Evolutionary conservation across 2,888 invertebrate species (phyloP), one percentile per base, ranked within the genome.

Genomic region (Chloromyia formosa): DNA sequence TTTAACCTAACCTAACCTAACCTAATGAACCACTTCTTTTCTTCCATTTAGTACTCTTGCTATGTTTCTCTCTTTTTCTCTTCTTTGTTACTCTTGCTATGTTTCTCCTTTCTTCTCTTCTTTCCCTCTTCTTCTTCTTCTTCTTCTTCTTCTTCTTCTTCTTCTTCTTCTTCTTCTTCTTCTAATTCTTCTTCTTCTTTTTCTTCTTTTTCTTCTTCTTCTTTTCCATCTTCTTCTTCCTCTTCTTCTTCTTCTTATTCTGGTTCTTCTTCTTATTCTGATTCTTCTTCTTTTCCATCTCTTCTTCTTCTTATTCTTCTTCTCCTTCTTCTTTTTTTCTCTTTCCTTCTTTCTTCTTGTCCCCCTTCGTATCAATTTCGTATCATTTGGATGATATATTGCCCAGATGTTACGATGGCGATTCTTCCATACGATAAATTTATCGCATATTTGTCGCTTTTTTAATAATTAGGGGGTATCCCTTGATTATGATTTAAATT

Each of bases 251-350:
- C 23, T 12, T 22, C 22, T 22, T 23, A 20, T 22, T 20, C 22
- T 7, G 10, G 4, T 22, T 22, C 22, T 22, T 60, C 22, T 22
- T 60, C 12, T 22, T 14, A 10, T 45, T 45, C 10, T 20, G 42
- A 10, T 12, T 3, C 9, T 45, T 66, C 20, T 22, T 60, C 22
- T 14, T 22, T 60, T 22, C 22, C 22, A 18, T 60, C 22, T 22
- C 22, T 61, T n/a, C 3, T 61, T 27, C 27, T 42, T 22, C 12
- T 35, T 10, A 10, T 74, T 9, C 42, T 75, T 18, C 53, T n/a
- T 35, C 22, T 35, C 16, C 56, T 54, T 35, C 56, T 62, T 18
- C 27, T 23, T 23, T 45, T 64, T 74, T 42, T 23, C 53, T 22
- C 12, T 22, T 42, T 22, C 27, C 42, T 23, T 42, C 27, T 16